A percentile compares a stretch with the other conserved stretches of the same genome.
Evolutionary conservation across 2,888 invertebrate species (phyloP).

Genomic region (Lasioglossum lativentre): DNA sequence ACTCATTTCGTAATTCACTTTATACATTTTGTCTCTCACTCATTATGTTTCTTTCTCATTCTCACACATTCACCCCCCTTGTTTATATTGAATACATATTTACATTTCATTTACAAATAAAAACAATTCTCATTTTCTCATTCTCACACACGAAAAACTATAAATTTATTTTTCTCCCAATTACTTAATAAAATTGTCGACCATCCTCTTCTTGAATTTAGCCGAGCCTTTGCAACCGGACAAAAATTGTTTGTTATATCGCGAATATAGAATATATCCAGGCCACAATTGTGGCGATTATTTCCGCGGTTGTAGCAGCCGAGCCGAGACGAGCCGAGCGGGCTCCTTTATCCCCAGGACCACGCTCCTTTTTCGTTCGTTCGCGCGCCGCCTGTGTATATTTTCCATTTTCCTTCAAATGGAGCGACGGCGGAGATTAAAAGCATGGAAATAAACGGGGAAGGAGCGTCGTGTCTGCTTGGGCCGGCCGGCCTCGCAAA

Average conservation of each 20-base stretch:
- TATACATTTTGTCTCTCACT: no score
- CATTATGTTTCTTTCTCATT: no score
- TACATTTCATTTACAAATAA: no score
- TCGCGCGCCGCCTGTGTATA: constrained; percentile 6
- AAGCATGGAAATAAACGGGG: constrained; percentile 35
- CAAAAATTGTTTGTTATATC: neutral
- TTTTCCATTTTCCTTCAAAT: constrained; percentile 31
- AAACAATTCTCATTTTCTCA: no score
- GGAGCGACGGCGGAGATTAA: constrained; percentile 39
- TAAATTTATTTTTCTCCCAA: no score
- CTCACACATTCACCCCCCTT: no score
- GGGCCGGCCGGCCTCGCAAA: neutral
- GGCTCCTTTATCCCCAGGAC: constrained; percentile 26
- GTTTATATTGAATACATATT: no score
- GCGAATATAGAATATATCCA: neutral
- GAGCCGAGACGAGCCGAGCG: neutral
- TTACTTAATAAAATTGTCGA: no score
- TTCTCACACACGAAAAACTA: no score
- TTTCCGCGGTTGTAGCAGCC: constrained; percentile 4
- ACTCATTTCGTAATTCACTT: no score
- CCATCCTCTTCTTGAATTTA: neutral
- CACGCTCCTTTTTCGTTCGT: constrained; percentile 18
- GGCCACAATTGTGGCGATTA: constrained; percentile 22
- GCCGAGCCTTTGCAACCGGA: neutral
- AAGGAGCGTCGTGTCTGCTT: neutral